These are phyloP conservation scores for Corvus cornix DNA, from an alignment of 2,113 vertebrate genomes.

Conservation along the genomic window DNA sequence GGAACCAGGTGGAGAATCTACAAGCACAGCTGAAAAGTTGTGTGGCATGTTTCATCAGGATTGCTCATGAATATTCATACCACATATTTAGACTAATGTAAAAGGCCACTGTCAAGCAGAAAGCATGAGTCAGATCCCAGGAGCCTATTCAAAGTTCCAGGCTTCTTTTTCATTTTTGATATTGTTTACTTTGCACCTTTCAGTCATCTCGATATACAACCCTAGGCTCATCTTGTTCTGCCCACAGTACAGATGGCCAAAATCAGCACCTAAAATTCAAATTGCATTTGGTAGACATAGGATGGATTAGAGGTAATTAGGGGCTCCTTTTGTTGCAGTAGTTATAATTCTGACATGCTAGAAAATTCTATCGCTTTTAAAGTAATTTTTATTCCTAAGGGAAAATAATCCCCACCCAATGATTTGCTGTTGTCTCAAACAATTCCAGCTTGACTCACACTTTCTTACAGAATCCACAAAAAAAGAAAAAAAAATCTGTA, in stretches of 20 bases:
- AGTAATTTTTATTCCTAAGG: neutral
- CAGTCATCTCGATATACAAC: conserved; percentile 15
- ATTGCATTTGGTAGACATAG: neutral
- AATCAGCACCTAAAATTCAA: conserved; percentile 24
- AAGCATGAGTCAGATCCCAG: conserved; percentile 46
- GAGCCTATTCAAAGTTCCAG: neutral
- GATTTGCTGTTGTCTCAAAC: neutral
- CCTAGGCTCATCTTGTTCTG: conserved; percentile 1
- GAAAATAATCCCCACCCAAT: neutral
- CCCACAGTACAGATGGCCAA: conserved; percentile 36
- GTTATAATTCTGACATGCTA: neutral
- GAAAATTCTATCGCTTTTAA: neutral
- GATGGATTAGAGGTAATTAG: conserved; percentile 11
- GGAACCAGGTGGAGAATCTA: conserved; percentile 24
- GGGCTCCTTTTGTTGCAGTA: neutral
- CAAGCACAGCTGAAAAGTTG: conserved; percentile 43
- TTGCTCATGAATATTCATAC: conserved; percentile 45
- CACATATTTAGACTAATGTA: conserved; percentile 10
- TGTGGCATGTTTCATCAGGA: conserved; percentile 2
- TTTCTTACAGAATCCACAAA: neutral
- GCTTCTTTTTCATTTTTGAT: conserved; percentile 9
- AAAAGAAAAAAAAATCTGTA: neutral
- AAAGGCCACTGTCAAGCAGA: conserved; percentile 49
- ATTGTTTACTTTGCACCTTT: conserved; percentile 49
- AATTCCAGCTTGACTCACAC: neutral